Evolutionary conservation across 1,140 invertebrate species (phyloP).

Genomic region (Argopecten irradians): DNA sequence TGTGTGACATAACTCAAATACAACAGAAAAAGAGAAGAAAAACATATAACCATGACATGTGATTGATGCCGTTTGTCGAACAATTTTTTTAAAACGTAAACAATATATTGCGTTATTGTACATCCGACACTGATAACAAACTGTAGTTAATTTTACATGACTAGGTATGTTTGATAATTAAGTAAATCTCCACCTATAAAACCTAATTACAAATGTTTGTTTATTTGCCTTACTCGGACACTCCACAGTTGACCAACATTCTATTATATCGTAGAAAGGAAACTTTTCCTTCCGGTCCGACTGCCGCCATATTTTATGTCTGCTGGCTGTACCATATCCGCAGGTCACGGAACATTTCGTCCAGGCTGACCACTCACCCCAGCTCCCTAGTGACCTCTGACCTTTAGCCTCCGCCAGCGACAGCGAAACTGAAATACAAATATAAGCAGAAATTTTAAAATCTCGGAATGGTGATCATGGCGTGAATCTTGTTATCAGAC

Average conservation of each 20-base stretch:
- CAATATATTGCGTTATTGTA: too few relatives aligned
- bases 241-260: constrained; percentile 24
- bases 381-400: neutral
- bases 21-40: too few relatives aligned
- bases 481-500: too few relatives aligned
- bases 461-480: too few relatives aligned
- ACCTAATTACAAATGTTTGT: too few relatives aligned
- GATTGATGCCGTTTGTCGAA: neutral
- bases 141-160: too few relatives aligned
- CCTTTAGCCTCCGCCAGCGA: neutral
- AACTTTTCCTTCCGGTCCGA: constrained; percentile 1
- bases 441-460: too few relatives aligned
- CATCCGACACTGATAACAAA: too few relatives aligned
- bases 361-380: constrained; percentile 37
- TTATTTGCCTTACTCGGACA: constrained; percentile 23
- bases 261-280: constrained; percentile 34
- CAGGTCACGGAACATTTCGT: constrained; percentile 30
- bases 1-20: too few relatives aligned
- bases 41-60: neutral
- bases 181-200: neutral
- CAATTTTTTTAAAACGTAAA: too few relatives aligned
- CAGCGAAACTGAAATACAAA: neutral
- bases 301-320: constrained; percentile 19
- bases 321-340: constrained; percentile 34
- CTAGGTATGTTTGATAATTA: neutral